These are phyloP conservation scores for Epizoanthus ramosus DNA, from an alignment of 92 coral and sea anemone species.

Conservation along the genomic window DNA sequence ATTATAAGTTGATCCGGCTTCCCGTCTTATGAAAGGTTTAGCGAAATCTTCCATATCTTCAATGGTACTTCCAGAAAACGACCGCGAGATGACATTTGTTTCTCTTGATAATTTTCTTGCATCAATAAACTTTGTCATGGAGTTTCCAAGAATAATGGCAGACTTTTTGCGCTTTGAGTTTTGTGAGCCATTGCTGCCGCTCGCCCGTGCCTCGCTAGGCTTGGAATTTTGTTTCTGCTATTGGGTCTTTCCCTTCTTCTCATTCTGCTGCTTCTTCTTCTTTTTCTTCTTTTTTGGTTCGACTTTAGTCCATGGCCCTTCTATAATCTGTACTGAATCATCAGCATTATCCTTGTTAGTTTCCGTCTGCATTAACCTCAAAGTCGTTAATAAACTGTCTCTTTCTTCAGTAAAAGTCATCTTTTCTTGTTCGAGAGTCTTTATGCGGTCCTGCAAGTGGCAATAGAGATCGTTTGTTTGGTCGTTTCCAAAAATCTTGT, in stretches of 20 bases:
- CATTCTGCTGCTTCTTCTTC: conserved; percentile 8
- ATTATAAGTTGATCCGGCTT: background rate
- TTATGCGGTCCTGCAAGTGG: conserved; percentile 8
- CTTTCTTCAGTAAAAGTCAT: conserved; percentile 12
- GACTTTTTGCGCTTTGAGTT: conserved; percentile 13
- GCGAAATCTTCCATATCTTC: conserved; percentile 5
- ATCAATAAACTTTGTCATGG: conserved; percentile 4
- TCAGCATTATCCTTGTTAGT: background rate
- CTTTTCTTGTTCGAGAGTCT: conserved; percentile 24
- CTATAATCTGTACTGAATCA: background rate
- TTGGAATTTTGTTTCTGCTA: background rate
- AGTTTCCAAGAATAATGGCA: conserved; percentile 6
- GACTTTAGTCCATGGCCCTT: conserved; percentile 4
- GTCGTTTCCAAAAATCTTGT: conserved; percentile 9
- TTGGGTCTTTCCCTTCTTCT: conserved; percentile 10
- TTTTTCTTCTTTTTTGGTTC: conserved; percentile 18
- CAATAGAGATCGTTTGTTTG: background rate
- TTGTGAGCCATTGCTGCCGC: conserved; percentile 7
- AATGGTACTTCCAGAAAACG: conserved; percentile 1
- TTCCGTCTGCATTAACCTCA: conserved; percentile 13
- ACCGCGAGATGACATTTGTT: conserved; percentile 14
- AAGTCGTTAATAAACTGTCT: conserved; percentile 19
- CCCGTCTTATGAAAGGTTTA: conserved; percentile 1
- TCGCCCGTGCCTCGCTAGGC: background rate
- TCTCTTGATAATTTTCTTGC: conserved; percentile 11